A percentile compares a stretch with the other conserved stretches of the same genome.
Conservation (phyloP, 2,797 vertebrate species). For the Mus caroli region DNA sequence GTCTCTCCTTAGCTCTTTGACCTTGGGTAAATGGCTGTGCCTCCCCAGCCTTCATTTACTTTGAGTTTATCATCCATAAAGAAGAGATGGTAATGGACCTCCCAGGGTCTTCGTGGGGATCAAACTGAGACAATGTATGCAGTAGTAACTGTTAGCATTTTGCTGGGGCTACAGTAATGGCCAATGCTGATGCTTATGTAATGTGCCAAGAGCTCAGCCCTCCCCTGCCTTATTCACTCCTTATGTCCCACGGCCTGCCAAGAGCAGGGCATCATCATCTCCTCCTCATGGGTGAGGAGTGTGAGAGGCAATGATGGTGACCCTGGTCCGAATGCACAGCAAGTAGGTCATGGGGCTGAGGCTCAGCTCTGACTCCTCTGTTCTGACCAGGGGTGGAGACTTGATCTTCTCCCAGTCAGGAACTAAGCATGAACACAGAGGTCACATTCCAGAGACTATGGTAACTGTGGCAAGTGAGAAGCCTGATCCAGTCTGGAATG, state of each 20-base stretch:
- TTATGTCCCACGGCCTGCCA: no score
- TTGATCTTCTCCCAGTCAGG: neutral
- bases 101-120: neutral
- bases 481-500: neutral
- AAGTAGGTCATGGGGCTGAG: neutral
- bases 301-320: neutral
- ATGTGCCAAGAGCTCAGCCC: rapidly evolving
- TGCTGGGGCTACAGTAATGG: neutral
- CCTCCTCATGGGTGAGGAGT: neutral
- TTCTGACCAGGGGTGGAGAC: neutral
- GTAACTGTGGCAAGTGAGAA: no score
- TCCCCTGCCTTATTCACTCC: neutral
- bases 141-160: neutral
- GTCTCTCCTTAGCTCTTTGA: neutral
- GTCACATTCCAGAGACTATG: no score
- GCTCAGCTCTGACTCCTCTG: neutral
- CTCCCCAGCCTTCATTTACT: neutral
- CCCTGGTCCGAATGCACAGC: neutral
- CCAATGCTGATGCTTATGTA: neutral
- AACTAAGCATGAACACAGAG: neutral
- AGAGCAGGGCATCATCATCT: neutral
- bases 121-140: neutral
- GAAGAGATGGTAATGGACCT: neutral
- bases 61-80: conserved; percentile 30
- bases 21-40: neutral